Evolutionary conservation across 2,797 vertebrate species (phyloP).

Genomic region (Mus minutoides): DNA sequence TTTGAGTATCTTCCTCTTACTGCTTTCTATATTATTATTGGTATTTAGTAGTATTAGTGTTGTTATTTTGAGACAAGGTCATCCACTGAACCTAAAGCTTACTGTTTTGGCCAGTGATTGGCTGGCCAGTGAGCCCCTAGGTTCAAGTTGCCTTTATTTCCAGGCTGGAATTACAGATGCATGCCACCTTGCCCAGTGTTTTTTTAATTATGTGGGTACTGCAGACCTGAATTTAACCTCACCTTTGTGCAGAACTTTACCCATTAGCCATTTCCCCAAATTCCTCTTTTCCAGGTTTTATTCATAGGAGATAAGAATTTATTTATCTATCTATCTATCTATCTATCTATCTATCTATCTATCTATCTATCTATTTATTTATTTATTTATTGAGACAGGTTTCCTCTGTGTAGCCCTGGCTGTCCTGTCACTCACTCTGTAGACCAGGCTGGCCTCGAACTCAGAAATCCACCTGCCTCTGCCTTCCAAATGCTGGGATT

Average conservation of each 20-base stretch:
- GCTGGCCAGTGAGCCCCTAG: neutral
- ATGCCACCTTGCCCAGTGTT: neutral
- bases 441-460: no score
- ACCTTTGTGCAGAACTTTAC: neutral
- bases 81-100: neutral
- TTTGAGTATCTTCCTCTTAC: neutral
- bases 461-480: no score
- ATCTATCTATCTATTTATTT: no score
- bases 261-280: neutral
- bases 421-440: no score
- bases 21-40: neutral
- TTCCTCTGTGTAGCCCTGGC: no score
- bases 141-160: neutral
- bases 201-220: neutral
- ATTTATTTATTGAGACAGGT: no score
- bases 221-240: neutral
- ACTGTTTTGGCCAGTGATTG: neutral
- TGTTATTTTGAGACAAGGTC: neutral
- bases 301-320: neutral
- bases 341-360: no score
- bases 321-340: no score
- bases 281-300: neutral
- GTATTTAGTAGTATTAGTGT: neutral
- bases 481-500: no score
- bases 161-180: neutral